phyloP scores from a whole-genome alignment of 2,113 vertebrate genomes.

The Galbula dea region DNA sequence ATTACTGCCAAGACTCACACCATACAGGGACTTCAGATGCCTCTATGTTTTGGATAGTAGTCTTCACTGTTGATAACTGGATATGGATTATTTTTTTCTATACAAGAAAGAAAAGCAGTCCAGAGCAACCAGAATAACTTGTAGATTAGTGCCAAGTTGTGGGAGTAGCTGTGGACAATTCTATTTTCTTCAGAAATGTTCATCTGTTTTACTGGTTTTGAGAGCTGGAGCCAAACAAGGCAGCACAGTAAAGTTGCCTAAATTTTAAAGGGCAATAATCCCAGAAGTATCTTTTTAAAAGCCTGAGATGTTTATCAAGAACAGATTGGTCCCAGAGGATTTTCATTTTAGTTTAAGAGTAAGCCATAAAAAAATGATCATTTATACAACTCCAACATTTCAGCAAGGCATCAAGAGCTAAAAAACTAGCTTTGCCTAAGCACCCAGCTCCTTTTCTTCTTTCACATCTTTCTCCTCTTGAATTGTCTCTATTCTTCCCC shows the following conservation, averaged over 20 bases:
- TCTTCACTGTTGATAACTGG: background rate
- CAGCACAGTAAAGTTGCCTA: background rate
- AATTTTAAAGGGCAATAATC: background rate
- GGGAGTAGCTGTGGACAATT: background rate
- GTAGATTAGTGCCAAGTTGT: background rate
- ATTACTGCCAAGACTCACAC: background rate
- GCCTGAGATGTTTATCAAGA: background rate
- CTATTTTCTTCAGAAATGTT: background rate
- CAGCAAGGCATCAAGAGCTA: background rate
- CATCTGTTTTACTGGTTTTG: background rate
- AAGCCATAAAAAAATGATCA: background rate
- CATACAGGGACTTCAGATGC: background rate
- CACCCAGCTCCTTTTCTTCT: background rate
- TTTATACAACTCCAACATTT: background rate
- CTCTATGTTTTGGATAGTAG: background rate
- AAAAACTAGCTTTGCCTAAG: background rate
- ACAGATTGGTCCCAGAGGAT: background rate
- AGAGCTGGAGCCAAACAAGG: background rate
- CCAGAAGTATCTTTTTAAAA: background rate
- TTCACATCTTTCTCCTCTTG: background rate
- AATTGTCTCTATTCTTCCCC: background rate
- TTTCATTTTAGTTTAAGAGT: background rate
- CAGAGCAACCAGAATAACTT: background rate
- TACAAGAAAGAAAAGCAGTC: background rate
- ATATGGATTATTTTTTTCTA: background rate